phyloP scores from a whole-genome alignment of 1,140 invertebrate species.

The Halictus rubicundus region DNA sequence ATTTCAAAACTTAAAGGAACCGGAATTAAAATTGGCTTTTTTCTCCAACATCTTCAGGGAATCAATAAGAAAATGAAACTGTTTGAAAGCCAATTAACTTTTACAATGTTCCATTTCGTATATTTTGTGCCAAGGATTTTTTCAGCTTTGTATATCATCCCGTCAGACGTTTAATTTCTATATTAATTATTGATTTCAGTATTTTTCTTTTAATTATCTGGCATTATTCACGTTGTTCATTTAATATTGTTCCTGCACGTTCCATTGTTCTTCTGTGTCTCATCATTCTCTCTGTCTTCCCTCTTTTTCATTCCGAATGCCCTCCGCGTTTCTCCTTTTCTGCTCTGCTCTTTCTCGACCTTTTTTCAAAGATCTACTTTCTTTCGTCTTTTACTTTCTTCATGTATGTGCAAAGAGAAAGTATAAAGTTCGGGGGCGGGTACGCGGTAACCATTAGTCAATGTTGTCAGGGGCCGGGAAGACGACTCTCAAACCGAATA shows the following conservation, averaged over 20 bases:
- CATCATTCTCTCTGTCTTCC: neutral
- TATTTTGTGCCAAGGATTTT: too few relatives aligned
- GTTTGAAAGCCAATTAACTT: too few relatives aligned
- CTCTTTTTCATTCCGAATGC: neutral
- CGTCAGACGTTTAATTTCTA: too few relatives aligned
- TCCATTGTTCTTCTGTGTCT: neutral
- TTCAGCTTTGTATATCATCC: too few relatives aligned
- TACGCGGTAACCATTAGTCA: constrained; percentile 72
- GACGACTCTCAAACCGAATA: constrained; percentile 64
- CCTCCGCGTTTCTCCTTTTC: neutral
- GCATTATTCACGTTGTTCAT: neutral
- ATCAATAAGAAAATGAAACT: too few relatives aligned
- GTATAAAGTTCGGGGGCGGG: constrained; percentile 61
- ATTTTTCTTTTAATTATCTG: neutral
- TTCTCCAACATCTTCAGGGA: too few relatives aligned
- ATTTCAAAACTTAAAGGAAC: too few relatives aligned
- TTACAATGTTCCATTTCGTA: too few relatives aligned
- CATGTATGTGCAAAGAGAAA: constrained; percentile 20
- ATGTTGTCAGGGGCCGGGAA: constrained; percentile 68
- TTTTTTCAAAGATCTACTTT: constrained; percentile 3
- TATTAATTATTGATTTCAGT: too few relatives aligned
- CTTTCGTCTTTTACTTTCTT: neutral
- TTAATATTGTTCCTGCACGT: neutral
- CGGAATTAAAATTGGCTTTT: too few relatives aligned
- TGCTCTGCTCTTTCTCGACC: neutral